Evolutionary conservation across 2,797 vertebrate genomes (phyloP).

Genomic region (Artibeus lituratus): DNA sequence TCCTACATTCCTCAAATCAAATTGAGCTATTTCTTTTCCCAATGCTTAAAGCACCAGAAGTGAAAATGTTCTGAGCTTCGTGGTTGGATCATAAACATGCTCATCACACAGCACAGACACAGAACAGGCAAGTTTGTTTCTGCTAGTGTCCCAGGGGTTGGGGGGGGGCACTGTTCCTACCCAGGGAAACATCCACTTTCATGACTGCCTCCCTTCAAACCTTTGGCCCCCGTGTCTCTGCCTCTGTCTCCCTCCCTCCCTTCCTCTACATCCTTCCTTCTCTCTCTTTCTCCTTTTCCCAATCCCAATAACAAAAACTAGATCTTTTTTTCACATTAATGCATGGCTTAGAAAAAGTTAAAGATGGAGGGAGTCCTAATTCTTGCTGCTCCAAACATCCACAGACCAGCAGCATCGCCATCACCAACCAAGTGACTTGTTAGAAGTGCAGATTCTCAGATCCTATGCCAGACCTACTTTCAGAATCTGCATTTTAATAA

Average conservation of each 20-base stretch:
- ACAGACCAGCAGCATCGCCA: neutral
- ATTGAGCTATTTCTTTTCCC: neutral
- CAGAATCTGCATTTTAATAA: neutral
- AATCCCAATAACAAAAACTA: neutral
- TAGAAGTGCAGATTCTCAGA: neutral
- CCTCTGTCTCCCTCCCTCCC: neutral
- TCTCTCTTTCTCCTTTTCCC: neutral
- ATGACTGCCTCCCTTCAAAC: neutral
- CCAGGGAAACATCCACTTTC: neutral
- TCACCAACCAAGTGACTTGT: neutral
- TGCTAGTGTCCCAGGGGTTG: neutral
- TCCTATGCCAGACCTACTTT: neutral
- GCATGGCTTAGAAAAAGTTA: neutral
- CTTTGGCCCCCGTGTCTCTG: neutral
- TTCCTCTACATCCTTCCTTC: neutral
- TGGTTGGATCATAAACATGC: neutral
- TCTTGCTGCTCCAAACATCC: neutral
- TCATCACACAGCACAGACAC: neutral
- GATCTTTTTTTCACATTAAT: neutral
- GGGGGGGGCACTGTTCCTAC: neutral
- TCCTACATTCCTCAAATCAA: constrained; percentile 19
- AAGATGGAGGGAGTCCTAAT: neutral
- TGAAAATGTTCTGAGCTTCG: neutral
- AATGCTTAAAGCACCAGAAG: neutral
- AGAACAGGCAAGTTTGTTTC: neutral